Percentiles rank a stretch among this genome's conserved stretches.
phyloP scores from a whole-genome alignment of 2,888 invertebrate species.

The Aplocera efformata region DNA sequence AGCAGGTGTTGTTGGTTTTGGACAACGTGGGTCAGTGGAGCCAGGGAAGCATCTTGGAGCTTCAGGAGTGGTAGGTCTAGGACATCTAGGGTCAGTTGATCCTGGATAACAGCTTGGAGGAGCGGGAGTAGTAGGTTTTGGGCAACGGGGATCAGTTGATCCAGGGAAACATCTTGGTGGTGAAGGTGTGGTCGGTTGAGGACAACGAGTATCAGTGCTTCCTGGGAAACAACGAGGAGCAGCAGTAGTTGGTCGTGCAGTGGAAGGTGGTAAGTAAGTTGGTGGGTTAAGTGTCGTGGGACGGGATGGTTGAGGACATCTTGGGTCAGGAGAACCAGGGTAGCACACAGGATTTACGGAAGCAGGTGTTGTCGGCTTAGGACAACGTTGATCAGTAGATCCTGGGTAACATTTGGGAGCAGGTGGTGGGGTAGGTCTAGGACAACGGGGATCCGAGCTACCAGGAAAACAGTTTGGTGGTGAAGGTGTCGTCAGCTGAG shows the following conservation, averaged over 20 bases:
- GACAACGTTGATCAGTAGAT: conserved; percentile 51
- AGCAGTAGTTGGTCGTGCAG: conserved; percentile 31
- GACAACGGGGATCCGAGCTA: conserved; percentile 49
- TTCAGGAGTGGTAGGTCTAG: conserved; percentile 39
- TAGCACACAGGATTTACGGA: conserved; percentile 20
- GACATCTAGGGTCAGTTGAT: conserved; percentile 49
- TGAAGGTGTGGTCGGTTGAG: conserved; percentile 32
- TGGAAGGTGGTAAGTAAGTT: conserved; percentile 38
- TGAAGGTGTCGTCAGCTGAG: conserved; percentile 35
- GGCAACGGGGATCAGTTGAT: conserved; percentile 36
- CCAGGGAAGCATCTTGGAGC: conserved; percentile 38
- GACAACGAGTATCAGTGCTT: conserved; percentile 34
- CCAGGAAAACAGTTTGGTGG: conserved; percentile 43
- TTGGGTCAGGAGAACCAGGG: conserved; percentile 26
- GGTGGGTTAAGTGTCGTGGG: conserved; percentile 27
- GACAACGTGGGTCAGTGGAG: conserved; percentile 41
- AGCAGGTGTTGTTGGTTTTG: conserved; percentile 36
- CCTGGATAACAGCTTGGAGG: conserved; percentile 44
- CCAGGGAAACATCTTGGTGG: conserved; percentile 44
- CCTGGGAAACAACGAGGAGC: conserved; percentile 42
- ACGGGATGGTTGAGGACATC: conserved; percentile 34
- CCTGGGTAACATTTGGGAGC: conserved; percentile 41
- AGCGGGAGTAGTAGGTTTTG: conserved; percentile 36
- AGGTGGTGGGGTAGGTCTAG: conserved; percentile 40
- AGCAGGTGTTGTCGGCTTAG: conserved; percentile 35